phyloP scores from a whole-genome alignment of 2,113 vertebrate species.

The Rallus limicola region DNA sequence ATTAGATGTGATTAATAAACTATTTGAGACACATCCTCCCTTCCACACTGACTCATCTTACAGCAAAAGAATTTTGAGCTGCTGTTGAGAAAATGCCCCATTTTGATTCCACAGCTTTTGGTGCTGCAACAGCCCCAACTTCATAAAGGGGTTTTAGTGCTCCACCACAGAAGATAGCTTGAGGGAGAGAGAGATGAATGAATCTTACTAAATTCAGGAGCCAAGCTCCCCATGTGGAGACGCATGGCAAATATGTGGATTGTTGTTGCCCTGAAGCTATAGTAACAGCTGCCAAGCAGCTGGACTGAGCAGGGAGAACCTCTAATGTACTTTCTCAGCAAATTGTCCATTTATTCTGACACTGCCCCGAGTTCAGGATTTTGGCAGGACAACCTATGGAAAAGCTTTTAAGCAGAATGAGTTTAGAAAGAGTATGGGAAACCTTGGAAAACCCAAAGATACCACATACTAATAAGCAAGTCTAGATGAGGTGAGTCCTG shows the following conservation, averaged over 20 bases:
- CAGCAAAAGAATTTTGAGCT: neutral
- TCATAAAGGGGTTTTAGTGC: neutral
- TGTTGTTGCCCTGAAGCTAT: conserved; percentile 3
- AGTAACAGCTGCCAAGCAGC: conserved; percentile 26
- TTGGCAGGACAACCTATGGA: conserved; percentile 2
- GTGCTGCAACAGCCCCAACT: neutral
- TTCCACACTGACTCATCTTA: neutral
- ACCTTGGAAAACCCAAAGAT: conserved; percentile 8
- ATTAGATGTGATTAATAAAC: neutral
- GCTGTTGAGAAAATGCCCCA: neutral
- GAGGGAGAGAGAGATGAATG: conserved; percentile 6
- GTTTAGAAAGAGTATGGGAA: neutral
- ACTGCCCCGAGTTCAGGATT: neutral
- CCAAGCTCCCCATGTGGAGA: neutral
- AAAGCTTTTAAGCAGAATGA: neutral
- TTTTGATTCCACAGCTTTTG: neutral
- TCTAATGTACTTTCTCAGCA: conserved; percentile 12
- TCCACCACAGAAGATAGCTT: neutral
- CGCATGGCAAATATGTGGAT: neutral
- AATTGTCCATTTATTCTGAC: conserved; percentile 26
- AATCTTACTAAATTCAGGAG: conserved; percentile 2
- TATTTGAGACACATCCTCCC: neutral
- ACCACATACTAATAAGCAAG: neutral
- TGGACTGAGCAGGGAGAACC: conserved; percentile 20
- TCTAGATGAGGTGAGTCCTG: conserved; percentile 3